phyloP scores from a whole-genome alignment of 2,888 invertebrate genomes.

The Neoscelio sp. region DNA sequence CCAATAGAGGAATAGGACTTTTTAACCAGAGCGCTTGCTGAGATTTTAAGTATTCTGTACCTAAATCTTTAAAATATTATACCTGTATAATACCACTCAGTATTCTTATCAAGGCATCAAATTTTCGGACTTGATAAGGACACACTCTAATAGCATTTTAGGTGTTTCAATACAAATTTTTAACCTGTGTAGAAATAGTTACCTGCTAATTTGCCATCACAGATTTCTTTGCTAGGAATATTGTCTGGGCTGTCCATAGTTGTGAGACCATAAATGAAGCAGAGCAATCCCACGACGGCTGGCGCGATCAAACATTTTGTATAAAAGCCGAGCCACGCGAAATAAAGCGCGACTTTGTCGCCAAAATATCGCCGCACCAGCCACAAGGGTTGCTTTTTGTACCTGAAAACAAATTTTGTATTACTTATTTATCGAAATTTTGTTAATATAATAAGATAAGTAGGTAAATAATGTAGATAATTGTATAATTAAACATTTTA shows the following conservation, averaged over 20 bases:
- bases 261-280: slow-evolving; percentile 93
- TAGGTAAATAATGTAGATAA: too few relatives aligned
- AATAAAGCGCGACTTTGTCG: slow-evolving; percentile 95
- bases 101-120: too few relatives aligned
- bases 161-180: too few relatives aligned
- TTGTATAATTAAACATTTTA: too few relatives aligned
- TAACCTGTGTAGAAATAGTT: slow-evolving; percentile 26
- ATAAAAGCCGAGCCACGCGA: slow-evolving; percentile 97
- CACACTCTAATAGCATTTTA: too few relatives aligned
- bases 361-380: slow-evolving; percentile 95
- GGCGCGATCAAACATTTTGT: slow-evolving; percentile 95
- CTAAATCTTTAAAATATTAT: too few relatives aligned
- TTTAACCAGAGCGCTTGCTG: too few relatives aligned
- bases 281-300: slow-evolving; percentile 92
- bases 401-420: slow-evolving; percentile 81
- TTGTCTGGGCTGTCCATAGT: slow-evolving; percentile 94
- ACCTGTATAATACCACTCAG: too few relatives aligned
- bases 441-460: too few relatives aligned
- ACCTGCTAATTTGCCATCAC: slow-evolving; percentile 76
- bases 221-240: slow-evolving; percentile 86
- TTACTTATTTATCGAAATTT: neutral
- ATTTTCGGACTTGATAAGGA: too few relatives aligned
- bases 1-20: too few relatives aligned
- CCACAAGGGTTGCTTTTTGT: slow-evolving; percentile 96
- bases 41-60: too few relatives aligned